These are phyloP conservation scores for Clarias pachynema DNA, from an alignment of 2,797 vertebrate genomes.

Conservation along the genomic window DNA sequence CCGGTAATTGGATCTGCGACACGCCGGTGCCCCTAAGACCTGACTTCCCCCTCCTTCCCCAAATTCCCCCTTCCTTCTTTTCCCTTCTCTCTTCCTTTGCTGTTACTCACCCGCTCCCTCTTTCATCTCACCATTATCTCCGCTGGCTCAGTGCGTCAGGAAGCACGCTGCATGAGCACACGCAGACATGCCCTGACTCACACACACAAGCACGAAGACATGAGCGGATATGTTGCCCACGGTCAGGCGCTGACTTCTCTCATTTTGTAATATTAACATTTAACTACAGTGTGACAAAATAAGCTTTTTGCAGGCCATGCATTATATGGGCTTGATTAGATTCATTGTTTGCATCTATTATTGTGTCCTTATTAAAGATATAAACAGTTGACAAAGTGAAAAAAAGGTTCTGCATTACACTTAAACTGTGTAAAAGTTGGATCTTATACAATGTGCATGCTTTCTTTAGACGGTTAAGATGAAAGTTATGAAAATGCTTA, in stretches of 20 bases:
- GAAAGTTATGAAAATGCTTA: neutral
- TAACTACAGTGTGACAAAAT: slow-evolving; percentile 31
- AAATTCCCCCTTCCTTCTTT: slow-evolving; percentile 41
- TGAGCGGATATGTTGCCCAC: slow-evolving; percentile 44
- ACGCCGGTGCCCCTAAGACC: slow-evolving; percentile 61
- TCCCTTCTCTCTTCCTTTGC: slow-evolving; percentile 36
- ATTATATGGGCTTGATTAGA: neutral
- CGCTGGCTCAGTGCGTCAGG: slow-evolving; percentile 46
- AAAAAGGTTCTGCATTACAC: neutral
- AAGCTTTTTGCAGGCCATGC: slow-evolving; percentile 9
- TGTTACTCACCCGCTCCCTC: slow-evolving; percentile 39
- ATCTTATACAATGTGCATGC: neutral
- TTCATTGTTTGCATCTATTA: neutral
- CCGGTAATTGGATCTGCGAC: slow-evolving; percentile 65
- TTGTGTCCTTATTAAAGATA: neutral
- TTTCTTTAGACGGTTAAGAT: neutral
- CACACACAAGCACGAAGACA: slow-evolving; percentile 43
- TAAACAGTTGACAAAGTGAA: neutral
- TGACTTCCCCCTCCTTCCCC: slow-evolving; percentile 49
- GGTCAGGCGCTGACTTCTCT: slow-evolving; percentile 45
- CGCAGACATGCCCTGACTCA: slow-evolving; percentile 47
- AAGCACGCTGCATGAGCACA: slow-evolving; percentile 48
- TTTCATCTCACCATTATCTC: slow-evolving; percentile 55
- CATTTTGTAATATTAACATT: slow-evolving; percentile 38
- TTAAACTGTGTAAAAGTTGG: neutral